phyloP scores from a whole-genome alignment of 2,797 vertebrate genomes.

The Aulostomus chinensis region DNA sequence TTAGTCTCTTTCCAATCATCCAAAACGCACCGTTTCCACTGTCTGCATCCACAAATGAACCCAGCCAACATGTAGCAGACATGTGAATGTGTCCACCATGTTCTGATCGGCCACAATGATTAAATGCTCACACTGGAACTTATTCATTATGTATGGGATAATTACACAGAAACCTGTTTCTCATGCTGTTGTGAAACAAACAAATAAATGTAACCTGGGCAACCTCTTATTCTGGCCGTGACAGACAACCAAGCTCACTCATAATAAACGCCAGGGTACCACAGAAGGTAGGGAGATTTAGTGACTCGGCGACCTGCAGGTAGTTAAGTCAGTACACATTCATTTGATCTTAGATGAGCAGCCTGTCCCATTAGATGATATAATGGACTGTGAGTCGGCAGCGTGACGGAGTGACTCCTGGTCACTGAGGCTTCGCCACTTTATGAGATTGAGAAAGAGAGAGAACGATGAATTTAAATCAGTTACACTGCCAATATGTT shows the following conservation, averaged over 20 bases:
- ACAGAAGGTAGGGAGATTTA: not conserved
- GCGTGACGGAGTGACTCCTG: conserved; percentile 33
- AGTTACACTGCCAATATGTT: too few relatives aligned
- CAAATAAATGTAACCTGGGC: conserved; percentile 21
- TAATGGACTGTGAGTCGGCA: conserved; percentile 31
- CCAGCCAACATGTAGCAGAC: conserved; percentile 16
- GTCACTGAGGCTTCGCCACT: conserved; percentile 23
- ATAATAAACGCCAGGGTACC: not conserved
- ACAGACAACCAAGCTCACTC: not conserved
- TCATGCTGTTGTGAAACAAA: too few relatives aligned
- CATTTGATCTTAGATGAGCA: conserved; percentile 41
- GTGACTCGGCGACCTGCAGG: conserved; percentile 5
- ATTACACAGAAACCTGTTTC: not conserved
- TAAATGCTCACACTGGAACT: too few relatives aligned
- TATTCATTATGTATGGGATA: too few relatives aligned
- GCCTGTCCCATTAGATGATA: conserved; percentile 47
- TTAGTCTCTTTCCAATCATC: conserved; percentile 56
- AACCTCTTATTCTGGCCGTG: conserved; percentile 1
- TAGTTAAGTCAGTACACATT: conserved; percentile 20
- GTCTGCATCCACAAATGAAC: conserved; percentile 39
- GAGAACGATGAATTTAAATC: conserved; percentile 24
- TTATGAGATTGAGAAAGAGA: conserved; percentile 15
- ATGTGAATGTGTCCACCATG: not conserved
- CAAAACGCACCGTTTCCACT: conserved; percentile 41
- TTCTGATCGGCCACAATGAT: not conserved